Percentiles rank a stretch among this genome's conserved stretches.
Conservation (phyloP, 2,888 invertebrate species). For the Troides oblongomaculatus region DNA sequence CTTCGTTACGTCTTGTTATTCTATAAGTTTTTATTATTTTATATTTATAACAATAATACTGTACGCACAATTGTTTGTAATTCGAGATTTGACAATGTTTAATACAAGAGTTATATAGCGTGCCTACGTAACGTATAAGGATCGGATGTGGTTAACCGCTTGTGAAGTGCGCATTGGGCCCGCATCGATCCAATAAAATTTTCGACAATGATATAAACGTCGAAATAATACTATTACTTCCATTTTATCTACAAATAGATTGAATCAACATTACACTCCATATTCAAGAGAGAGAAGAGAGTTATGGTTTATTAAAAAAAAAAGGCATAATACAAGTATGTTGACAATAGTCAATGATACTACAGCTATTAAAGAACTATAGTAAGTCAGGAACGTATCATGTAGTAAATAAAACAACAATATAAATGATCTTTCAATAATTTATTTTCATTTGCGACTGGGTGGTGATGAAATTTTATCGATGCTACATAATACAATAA, state of each 20-base stretch:
- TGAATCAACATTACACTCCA: no score
- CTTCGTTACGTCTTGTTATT: no score
- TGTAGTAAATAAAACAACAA: slow-evolving; percentile 33
- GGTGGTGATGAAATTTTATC: slow-evolving; percentile 63
- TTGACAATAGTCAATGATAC: no score
- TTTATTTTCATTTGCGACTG: slow-evolving; percentile 73
- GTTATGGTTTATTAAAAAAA: no score
- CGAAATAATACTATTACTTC: background rate
- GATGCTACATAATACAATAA: slow-evolving; percentile 50
- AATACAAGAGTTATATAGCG: background rate
- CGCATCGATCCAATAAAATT: background rate
- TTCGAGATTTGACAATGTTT: background rate
- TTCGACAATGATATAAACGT: background rate
- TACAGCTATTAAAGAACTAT: no score
- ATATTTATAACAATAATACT: no score
- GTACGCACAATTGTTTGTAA: background rate
- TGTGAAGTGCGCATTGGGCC: background rate
- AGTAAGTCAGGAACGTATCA: background rate
- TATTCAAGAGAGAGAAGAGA: no score
- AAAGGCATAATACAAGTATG: no score
- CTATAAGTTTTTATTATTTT: no score
- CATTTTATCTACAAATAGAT: no score
- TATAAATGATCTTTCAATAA: slow-evolving; percentile 48
- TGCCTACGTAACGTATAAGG: background rate
- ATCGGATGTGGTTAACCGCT: slow-evolving; percentile 7